phyloP scores from a whole-genome alignment of 2,113 vertebrate genomes.

The Oceanites oceanicus region DNA sequence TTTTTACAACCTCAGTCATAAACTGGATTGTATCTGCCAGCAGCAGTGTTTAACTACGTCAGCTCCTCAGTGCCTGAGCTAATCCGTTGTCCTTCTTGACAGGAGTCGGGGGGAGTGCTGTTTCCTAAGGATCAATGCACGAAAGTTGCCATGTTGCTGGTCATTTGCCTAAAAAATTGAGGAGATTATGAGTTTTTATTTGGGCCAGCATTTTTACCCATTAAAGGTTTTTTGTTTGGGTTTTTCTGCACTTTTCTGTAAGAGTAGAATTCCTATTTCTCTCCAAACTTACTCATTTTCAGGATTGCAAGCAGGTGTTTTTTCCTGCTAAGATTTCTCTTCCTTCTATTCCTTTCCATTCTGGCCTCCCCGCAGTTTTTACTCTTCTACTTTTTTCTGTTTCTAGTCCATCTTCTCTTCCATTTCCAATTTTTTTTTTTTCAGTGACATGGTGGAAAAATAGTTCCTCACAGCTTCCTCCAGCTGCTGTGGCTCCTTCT shows the following conservation, averaged over 20 bases:
- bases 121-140: neutral
- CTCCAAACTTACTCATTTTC: neutral
- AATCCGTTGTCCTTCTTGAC: slow-evolving; percentile 51
- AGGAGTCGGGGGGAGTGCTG: neutral
- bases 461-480: slow-evolving; percentile 1
- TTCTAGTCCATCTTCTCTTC: neutral
- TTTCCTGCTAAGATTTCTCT: neutral
- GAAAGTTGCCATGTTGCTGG: neutral
- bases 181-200: neutral
- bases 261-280: neutral
- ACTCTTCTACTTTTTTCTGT: neutral
- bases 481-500: neutral
- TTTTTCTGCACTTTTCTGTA: neutral
- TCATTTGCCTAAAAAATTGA: neutral
- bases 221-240: fast-evolving
- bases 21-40: slow-evolving; percentile 44
- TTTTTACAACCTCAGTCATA: slow-evolving; percentile 47
- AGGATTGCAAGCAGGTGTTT: neutral
- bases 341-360: neutral
- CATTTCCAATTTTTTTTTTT: neutral
- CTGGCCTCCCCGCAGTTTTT: neutral
- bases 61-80: slow-evolving; percentile 20
- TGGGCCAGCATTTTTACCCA: neutral
- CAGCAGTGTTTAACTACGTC: slow-evolving; percentile 56
- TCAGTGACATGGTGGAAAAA: neutral